Evolutionary conservation across 2,113 vertebrate species (phyloP), one percentile per base, ranked within the genome.

Genomic region (Poeciliopsis prolifica): DNA sequence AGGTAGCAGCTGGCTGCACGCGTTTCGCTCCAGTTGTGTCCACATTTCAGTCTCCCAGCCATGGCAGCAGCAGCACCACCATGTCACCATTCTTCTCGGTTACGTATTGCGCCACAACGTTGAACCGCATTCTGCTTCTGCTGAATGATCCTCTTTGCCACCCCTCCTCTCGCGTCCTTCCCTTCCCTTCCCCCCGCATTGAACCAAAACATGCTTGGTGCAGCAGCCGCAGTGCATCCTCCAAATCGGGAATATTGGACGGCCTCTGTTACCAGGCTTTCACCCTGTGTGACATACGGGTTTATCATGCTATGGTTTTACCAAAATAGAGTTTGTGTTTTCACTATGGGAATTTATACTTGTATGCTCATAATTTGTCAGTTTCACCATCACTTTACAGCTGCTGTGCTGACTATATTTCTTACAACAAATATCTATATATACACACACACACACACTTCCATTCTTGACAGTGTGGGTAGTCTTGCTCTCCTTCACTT

Each of bases 181-280:
- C 87, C 19, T 24, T 70, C 85, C 87, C 80, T 44, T 62, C 83
- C 78, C 88, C 87, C 88, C 86, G 90, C 92, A 90, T 89, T 93
- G 89, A 92, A 92, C 90, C 91, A 93, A 89, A 89, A 87, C 88
- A 90, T 88, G 91, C 89, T 87, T 93, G 92, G 88, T 94, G 93
- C 94, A 92, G 92, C 83, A 92, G 78, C 82, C 87, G 94, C 94
- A 95, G 84, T 93, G 82, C 88, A 91, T 82, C 85, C 82, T 87
- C 66, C 70, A 77, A 87, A 77, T 77, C 62, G 64, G 72, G 64
- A 70, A 79, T 51, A 63, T 54, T 44, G 30, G 8, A 78, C 44
- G 64, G 74, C 5, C 60, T 69, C 3, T 73, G 31, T 70, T 62
- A 65, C 26, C 62, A 78, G 8, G 64, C 64, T 35, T 15, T 11